Percentiles rank a stretch among this genome's conserved stretches.
Evolutionary conservation across 2,888 invertebrate species (phyloP).

Genomic region (Sinodicranocentrus sp.): DNA sequence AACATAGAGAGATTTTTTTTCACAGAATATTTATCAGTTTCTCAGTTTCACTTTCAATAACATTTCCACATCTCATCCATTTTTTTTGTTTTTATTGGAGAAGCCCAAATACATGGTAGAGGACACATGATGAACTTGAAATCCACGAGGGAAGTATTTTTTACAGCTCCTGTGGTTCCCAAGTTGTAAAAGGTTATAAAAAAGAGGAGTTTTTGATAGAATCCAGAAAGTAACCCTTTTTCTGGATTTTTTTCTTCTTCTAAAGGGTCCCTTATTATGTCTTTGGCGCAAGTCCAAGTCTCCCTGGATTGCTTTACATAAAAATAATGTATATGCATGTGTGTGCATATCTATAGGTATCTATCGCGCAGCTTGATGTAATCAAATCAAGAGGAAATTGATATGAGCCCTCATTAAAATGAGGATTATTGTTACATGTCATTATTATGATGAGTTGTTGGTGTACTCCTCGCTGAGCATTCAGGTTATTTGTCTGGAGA

Average conservation of each 20-base stretch:
- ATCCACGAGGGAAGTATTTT: background rate
- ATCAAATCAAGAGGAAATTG: slow-evolving; percentile 58
- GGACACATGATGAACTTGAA: background rate
- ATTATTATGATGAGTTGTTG: slow-evolving; percentile 40
- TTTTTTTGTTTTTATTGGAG: slow-evolving; percentile 17
- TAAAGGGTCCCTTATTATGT: background rate
- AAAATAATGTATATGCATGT: no score
- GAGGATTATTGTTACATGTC: slow-evolving; percentile 57
- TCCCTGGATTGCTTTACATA: slow-evolving; percentile 9
- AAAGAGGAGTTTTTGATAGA: background rate
- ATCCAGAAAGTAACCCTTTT: background rate
- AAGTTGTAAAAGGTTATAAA: slow-evolving; percentile 7
- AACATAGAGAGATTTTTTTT: slow-evolving; percentile 25
- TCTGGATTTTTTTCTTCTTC: background rate
- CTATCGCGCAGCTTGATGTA: slow-evolving; percentile 56
- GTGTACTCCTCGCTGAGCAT: background rate
- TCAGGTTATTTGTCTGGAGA: no score
- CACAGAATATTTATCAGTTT: slow-evolving; percentile 45
- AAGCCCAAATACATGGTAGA: background rate
- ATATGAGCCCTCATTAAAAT: slow-evolving; percentile 63
- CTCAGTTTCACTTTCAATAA: slow-evolving; percentile 65
- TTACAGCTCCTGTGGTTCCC: slow-evolving; percentile 1
- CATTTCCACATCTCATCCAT: background rate
- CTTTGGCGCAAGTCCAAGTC: background rate
- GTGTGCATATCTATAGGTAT: no score